Conservation (phyloP, 2,797 vertebrate species). For the Acrocephalus scirpaceus region DNA sequence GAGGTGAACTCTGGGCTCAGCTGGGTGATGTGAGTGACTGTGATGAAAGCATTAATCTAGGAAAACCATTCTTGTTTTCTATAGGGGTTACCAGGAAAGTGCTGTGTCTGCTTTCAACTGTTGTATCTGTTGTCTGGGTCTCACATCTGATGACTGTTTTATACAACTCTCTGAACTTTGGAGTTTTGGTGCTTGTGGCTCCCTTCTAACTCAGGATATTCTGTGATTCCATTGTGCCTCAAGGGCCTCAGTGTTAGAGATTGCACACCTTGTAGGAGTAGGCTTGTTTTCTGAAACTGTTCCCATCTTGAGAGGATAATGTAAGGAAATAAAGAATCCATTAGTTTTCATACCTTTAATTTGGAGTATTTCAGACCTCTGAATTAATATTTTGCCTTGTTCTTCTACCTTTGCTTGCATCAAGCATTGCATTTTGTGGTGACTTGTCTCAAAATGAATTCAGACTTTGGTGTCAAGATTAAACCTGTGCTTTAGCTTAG, state of each 20-base stretch:
- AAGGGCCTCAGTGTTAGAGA: not conserved
- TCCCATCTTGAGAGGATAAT: not conserved
- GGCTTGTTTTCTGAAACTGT: not conserved
- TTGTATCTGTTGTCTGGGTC: rapidly evolving
- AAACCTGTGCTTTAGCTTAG: not conserved
- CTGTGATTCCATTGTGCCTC: rapidly evolving
- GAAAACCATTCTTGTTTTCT: not conserved
- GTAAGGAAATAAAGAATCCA: not conserved
- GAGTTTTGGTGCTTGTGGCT: not conserved
- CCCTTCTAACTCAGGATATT: not conserved
- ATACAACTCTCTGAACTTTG: not conserved
- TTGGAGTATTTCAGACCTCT: not conserved
- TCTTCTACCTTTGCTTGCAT: not conserved
- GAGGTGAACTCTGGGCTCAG: not conserved
- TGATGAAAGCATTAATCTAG: not conserved
- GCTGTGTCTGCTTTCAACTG: rapidly evolving
- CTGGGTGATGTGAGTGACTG: rapidly evolving
- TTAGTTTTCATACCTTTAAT: not conserved
- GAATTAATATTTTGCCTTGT: not conserved
- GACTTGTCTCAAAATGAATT: not conserved
- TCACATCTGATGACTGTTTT: not conserved
- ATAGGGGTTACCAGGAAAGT: not conserved
- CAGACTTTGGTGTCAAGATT: not conserved
- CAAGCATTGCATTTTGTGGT: not conserved
- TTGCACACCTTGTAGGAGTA: not conserved